A percentile compares a stretch with the other conserved stretches of the same genome.
These are phyloP conservation scores for Trichogramma dendrolimi DNA, from an alignment of 2,888 invertebrate genomes.

Conservation along the genomic window DNA sequence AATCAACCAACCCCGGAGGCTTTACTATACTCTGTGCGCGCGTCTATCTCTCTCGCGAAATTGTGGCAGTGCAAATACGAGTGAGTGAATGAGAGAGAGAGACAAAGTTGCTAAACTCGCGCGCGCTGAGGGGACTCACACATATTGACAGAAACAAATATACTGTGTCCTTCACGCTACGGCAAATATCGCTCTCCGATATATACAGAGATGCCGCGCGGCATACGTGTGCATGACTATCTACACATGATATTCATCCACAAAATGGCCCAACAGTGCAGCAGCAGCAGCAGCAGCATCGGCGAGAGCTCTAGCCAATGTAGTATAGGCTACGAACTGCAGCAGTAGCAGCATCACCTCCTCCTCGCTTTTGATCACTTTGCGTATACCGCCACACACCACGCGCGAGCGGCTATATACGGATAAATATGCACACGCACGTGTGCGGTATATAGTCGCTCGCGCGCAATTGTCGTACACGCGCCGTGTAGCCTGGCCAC, in stretches of 20 bases:
- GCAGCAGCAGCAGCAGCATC: background rate
- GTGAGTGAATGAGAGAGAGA: too few species aligned
- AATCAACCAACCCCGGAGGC: too few species aligned
- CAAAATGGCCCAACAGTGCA: constrained; percentile 7
- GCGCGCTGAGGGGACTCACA: background rate
- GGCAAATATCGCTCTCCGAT: constrained; percentile 3
- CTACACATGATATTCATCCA: constrained; percentile 12
- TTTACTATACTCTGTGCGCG: too few species aligned
- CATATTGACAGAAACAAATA: constrained; percentile 25
- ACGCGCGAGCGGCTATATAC: too few species aligned
- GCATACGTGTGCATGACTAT: background rate
- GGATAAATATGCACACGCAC: background rate
- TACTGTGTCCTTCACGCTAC: background rate
- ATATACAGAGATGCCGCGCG: background rate
- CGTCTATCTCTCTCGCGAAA: constrained; percentile 4
- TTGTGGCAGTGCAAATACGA: constrained; percentile 21
- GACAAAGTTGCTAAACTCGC: too few species aligned
- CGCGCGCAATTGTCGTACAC: background rate
- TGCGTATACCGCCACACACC: too few species aligned
- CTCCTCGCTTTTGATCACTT: too few species aligned
- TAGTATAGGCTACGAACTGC: too few species aligned
- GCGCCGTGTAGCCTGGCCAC: too few species aligned
- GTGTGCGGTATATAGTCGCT: background rate
- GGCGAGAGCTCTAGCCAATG: background rate
- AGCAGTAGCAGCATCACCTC: too few species aligned